phyloP scores from a whole-genome alignment of 1,140 invertebrate species.

The Sipha flava region DNA sequence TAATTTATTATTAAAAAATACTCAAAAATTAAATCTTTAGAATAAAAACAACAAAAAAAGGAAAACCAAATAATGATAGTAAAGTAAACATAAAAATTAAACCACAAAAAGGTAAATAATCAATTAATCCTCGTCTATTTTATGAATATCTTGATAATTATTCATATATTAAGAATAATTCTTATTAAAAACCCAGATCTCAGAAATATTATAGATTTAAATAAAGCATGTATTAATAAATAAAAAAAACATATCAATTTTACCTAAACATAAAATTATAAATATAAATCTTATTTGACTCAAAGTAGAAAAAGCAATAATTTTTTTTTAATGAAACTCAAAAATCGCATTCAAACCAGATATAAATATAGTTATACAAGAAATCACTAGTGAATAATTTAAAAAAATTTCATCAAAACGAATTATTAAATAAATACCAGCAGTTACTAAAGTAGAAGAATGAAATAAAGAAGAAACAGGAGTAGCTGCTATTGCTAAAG shows the following conservation, averaged over 20 bases:
- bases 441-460: conserved; percentile 64
- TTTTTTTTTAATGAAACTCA: background rate
- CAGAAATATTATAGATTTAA: background rate
- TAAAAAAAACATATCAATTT: conserved; percentile 3
- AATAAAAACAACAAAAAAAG: background rate
- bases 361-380: background rate
- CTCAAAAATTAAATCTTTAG: background rate
- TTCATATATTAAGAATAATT: background rate
- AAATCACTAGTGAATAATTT: background rate
- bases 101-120: background rate
- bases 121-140: background rate
- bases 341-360: background rate
- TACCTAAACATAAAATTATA: background rate
- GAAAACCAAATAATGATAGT: background rate
- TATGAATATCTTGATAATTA: background rate
- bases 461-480: conserved; percentile 63
- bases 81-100: background rate
- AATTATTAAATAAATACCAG: conserved; percentile 62
- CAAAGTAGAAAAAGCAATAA: background rate
- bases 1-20: background rate
- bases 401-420: conserved; percentile 45
- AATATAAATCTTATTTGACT: background rate
- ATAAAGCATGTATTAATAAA: conserved; percentile 1
- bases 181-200: background rate
- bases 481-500: conserved; percentile 59